Conservation (phyloP, 2,888 invertebrate genomes). For the Caenorhabditis wallacei region DNA sequence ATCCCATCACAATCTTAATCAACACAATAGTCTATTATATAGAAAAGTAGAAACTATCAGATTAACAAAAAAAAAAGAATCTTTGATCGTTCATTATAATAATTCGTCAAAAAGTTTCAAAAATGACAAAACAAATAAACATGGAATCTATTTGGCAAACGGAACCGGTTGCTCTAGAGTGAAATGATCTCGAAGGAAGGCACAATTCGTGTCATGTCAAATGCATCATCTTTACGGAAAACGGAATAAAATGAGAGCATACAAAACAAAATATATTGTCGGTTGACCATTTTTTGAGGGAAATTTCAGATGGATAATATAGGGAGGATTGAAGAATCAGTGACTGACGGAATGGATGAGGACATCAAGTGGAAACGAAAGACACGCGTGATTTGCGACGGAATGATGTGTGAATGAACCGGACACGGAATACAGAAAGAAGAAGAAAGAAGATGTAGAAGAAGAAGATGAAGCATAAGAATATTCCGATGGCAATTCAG, state of each 20-base stretch:
- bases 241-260: conserved; percentile 21
- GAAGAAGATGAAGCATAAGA: conserved; percentile 5
- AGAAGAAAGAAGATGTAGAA: conserved; percentile 2
- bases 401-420: conserved; percentile 62
- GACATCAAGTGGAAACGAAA: conserved; percentile 58
- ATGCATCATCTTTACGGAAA: conserved; percentile 44
- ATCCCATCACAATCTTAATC: no score
- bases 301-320: conserved; percentile 17
- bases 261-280: not conserved
- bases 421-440: conserved; percentile 51
- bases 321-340: conserved; percentile 8
- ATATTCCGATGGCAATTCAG: conserved; percentile 46
- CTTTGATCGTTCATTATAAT: not conserved
- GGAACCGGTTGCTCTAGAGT: conserved; percentile 51
- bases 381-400: conserved; percentile 63
- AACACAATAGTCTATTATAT: no score
- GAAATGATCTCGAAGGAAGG: conserved; percentile 42
- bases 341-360: conserved; percentile 13
- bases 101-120: conserved; percentile 23
- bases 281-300: not conserved
- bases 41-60: no score
- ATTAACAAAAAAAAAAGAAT: not conserved
- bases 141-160: conserved; percentile 20
- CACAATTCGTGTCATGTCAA: conserved; percentile 48
- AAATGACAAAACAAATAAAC: conserved; percentile 33